Evolutionary conservation across 2,888 invertebrate species (phyloP).

Genomic region (Anticlea derivata): DNA sequence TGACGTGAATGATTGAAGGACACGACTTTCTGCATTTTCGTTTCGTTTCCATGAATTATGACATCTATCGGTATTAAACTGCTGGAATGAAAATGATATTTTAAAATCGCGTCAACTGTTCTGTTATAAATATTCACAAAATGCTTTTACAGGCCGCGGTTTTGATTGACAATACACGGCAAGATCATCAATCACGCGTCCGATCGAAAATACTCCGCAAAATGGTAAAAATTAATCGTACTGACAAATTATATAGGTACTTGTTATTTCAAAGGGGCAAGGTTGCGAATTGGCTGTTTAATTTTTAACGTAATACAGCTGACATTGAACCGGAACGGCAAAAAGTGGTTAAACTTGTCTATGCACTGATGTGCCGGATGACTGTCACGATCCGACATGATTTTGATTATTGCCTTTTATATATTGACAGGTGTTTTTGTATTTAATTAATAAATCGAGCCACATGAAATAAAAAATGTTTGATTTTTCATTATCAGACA

Average conservation of each 20-base stretch:
- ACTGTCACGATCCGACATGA: conserved; percentile 46
- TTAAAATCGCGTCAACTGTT: conserved; percentile 60
- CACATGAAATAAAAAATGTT: no score
- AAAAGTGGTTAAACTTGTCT: conserved; percentile 69
- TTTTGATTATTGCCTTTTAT: conserved; percentile 59
- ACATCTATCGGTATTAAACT: conserved; percentile 64
- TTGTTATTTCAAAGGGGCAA: conserved; percentile 26
- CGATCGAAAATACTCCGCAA: conserved; percentile 52
- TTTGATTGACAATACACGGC: conserved; percentile 75
- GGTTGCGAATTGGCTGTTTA: conserved; percentile 25
- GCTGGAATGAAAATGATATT: conserved; percentile 52
- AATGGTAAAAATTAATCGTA: conserved; percentile 52
- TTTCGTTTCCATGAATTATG: conserved; percentile 50
- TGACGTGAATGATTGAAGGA: conserved; percentile 80
- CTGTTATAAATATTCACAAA: conserved; percentile 77
- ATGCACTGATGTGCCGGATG: conserved; percentile 63
- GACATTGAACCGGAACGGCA: conserved; percentile 32
- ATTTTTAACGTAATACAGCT: conserved; percentile 31
- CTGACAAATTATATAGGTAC: conserved; percentile 25
- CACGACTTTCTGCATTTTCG: conserved; percentile 50
- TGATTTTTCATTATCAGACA: no score
- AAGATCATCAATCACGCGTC: conserved; percentile 71
- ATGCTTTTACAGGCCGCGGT: conserved; percentile 68
- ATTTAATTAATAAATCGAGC: no score
- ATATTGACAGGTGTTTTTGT: conserved; percentile 52